A percentile compares a stretch with the other conserved stretches of the same genome.
These are phyloP conservation scores for Ischnus inquisitorius DNA, from an alignment of 2,888 invertebrate genomes.

Conservation along the genomic window DNA sequence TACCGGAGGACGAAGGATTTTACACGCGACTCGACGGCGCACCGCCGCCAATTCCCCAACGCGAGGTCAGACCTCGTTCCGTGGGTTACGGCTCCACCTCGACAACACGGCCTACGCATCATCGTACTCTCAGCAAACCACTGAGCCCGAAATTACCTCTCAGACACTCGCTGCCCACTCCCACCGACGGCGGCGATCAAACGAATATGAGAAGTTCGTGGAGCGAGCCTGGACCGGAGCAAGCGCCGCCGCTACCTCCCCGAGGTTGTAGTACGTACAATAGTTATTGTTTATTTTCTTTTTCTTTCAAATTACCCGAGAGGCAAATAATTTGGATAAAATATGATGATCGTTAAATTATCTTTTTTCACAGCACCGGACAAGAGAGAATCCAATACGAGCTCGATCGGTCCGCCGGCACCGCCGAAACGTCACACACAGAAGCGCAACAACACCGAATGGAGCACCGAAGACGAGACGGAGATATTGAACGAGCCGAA, in stretches of 20 bases:
- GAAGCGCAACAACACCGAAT: constrained; percentile 81
- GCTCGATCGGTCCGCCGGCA: constrained; percentile 85
- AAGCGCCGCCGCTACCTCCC: constrained; percentile 91
- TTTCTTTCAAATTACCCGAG: not conserved
- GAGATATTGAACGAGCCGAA: constrained; percentile 80
- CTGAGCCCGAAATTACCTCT: constrained; percentile 86
- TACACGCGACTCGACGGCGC: constrained; percentile 82
- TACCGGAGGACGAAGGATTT: constrained; percentile 83
- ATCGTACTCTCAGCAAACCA: constrained; percentile 86
- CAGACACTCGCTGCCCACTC: constrained; percentile 86
- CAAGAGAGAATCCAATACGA: constrained; percentile 86
- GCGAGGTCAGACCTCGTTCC: constrained; percentile 87
- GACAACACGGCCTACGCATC: constrained; percentile 84
- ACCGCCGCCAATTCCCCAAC: constrained; percentile 88
- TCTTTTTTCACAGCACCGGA: constrained; percentile 85
- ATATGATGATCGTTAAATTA: no score
- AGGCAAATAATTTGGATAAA: no score
- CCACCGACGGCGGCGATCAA: constrained; percentile 85
- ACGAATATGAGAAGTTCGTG: constrained; percentile 87
- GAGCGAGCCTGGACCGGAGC: constrained; percentile 88
- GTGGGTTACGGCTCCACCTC: constrained; percentile 87
- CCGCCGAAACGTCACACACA: constrained; percentile 85
- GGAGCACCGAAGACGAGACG: constrained; percentile 81
- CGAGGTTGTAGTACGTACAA: constrained; percentile 89
- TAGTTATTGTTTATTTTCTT: not conserved